Conservation (phyloP, 2,113 vertebrate species). For the Aptenodytes patagonicus region DNA sequence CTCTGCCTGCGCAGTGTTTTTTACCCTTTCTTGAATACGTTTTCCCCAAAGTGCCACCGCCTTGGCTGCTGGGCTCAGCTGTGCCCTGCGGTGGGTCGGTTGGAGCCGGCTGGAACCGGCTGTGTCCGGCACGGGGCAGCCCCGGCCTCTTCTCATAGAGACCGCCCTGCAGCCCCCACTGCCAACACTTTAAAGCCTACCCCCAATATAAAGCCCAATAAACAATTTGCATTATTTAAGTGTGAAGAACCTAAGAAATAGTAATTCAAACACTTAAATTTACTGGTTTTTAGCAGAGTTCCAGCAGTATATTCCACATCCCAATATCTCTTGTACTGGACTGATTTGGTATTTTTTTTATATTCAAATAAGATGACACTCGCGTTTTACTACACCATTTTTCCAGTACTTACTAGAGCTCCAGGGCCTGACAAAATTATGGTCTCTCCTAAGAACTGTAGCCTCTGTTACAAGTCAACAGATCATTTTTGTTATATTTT, state of each 20-base stretch:
- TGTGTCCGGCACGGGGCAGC: too few species aligned
- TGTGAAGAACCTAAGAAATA: background rate
- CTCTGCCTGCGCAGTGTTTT: background rate
- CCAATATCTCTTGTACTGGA: background rate
- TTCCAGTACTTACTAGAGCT: background rate
- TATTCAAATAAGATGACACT: background rate
- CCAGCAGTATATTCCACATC: background rate
- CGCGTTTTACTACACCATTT: background rate
- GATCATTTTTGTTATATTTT: background rate
- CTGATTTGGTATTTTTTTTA: background rate
- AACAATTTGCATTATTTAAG: background rate
- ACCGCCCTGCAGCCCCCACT: rapidly evolving
- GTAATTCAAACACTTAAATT: background rate
- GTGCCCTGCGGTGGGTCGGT: rapidly evolving
- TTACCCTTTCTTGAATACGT: background rate
- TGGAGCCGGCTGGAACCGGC: too few species aligned
- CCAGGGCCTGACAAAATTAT: background rate
- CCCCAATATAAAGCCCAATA: background rate
- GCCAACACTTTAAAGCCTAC: background rate
- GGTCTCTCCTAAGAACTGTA: background rate
- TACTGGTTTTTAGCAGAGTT: background rate
- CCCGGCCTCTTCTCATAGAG: background rate
- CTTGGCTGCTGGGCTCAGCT: rapidly evolving
- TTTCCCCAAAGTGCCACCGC: rapidly evolving
- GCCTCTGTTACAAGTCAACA: background rate